Evolutionary conservation across 1,140 invertebrate genomes (phyloP), one percentile per base, ranked within the genome.

Genomic region (Campoletis sonorensis): DNA sequence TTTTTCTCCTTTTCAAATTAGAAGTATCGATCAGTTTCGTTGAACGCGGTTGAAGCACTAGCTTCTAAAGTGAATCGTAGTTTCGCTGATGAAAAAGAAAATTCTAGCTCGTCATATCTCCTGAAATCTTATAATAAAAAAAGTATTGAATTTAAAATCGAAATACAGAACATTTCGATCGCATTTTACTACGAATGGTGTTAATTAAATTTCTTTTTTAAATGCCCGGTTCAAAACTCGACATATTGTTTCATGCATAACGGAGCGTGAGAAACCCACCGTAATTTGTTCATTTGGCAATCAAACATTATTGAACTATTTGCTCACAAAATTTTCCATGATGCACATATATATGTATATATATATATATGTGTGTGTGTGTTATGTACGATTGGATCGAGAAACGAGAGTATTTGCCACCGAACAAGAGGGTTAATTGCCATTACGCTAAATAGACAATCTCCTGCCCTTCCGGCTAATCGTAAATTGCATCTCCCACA

Each of bases 391-490:
- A 75, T 54, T 67, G 76, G 33, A 67, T 67, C 76, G 67, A n/a
- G 30, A n/a, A 27, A 64, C 33, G 33, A 40, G 51, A 11, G 27
- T n/a, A 40, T 27, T 51, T 77, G 72, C 49, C 61, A 77, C 51
- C 51, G 73, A 61, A 77, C 58, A 40, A 40, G 58, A 67, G 76
- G 67, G 54, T 67, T 64, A 78, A 78, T 78, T 78, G 76, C 76
- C 61, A 78, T 78, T 78, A 78, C 76, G 58, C 76, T 78, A 64
- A 78, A 78, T 78, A 78, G 58, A 64, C 54, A 78, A 78, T 78
- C 76, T 78, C 76, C 76, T 78, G 76, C 76, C 76, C 40, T 78
- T 78, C 76, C 76, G 76, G 58, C 76, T 78, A 78, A 78, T 78
- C 76, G 30, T 78, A 78, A 78, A 78, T 78, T 78, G 76, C 61